Conservation (phyloP, 2,113 vertebrate genomes). For the Pterophyllum scalare region DNA sequence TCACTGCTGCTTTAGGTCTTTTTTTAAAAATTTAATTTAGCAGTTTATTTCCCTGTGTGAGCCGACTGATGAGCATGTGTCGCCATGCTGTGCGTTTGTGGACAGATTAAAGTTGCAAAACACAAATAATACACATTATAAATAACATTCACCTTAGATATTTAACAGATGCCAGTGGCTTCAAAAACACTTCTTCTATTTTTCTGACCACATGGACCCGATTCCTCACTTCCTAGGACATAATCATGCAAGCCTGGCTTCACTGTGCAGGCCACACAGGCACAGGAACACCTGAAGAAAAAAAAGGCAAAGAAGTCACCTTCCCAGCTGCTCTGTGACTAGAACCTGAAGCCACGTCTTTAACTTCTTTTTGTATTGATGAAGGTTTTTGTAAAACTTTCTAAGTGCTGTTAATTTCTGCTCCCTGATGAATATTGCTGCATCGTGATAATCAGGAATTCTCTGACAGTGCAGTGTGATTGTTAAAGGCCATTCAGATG, state of each 20-base stretch:
- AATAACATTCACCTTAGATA: background rate
- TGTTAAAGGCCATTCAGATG: constrained; percentile 17
- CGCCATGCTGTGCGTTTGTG: background rate
- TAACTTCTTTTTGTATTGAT: background rate
- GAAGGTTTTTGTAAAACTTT: background rate
- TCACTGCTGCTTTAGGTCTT: no score
- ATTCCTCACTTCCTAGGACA: background rate
- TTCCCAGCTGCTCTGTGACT: background rate
- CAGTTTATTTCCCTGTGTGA: no score
- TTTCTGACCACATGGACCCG: background rate
- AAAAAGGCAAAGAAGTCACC: background rate
- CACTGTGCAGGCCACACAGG: background rate
- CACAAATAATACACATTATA: background rate
- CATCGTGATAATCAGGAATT: background rate
- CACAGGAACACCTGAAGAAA: background rate
- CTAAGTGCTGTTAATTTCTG: background rate
- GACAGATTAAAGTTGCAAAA: background rate
- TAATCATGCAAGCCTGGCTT: background rate
- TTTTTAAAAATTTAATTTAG: no score
- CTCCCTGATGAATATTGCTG: background rate
- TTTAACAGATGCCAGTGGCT: background rate
- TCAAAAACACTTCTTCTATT: background rate
- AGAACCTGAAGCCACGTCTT: background rate
- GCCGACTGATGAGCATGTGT: background rate
- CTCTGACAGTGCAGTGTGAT: background rate